Percentiles rank a stretch among this genome's conserved stretches.
Conservation (phyloP, 1,140 invertebrate genomes). For the Caenorhabditis tropicalis region DNA sequence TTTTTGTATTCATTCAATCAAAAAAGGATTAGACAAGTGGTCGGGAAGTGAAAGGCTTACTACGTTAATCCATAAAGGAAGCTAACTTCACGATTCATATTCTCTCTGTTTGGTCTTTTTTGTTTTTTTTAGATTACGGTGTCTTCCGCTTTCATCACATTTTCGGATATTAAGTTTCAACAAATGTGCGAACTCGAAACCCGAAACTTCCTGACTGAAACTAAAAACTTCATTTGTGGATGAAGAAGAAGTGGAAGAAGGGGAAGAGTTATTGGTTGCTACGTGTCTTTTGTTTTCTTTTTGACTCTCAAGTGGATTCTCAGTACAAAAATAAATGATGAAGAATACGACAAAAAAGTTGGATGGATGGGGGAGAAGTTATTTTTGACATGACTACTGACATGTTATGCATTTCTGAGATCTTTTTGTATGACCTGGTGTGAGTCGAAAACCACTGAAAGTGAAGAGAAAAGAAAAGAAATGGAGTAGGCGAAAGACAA, state of each 20-base stretch:
- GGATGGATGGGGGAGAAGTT: background rate
- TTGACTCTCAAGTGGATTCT: background rate
- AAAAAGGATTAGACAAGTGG: background rate
- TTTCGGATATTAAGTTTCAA: constrained; percentile 11
- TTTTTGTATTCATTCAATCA: background rate
- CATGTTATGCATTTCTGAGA: constrained; percentile 26
- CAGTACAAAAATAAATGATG: background rate
- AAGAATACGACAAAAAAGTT: background rate
- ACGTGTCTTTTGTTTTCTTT: background rate
- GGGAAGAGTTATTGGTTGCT: background rate
- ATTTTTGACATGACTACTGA: constrained; percentile 32
- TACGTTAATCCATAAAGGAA: background rate
- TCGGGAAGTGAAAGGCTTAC: background rate
- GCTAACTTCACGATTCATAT: background rate
- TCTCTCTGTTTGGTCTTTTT: constrained; percentile 14
- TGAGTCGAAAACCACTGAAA: background rate
- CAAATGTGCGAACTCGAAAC: constrained; percentile 20
- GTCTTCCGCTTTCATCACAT: constrained; percentile 13
- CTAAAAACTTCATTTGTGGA: constrained; percentile 1
- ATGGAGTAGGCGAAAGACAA: background rate
- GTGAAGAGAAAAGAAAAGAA: background rate
- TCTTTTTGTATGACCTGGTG: background rate
- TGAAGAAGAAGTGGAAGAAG: too few relatives aligned
- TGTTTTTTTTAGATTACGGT: background rate
- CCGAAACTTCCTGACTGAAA: background rate